phyloP scores from a whole-genome alignment of 2,797 vertebrate genomes.

The Nyctibius grandis region DNA sequence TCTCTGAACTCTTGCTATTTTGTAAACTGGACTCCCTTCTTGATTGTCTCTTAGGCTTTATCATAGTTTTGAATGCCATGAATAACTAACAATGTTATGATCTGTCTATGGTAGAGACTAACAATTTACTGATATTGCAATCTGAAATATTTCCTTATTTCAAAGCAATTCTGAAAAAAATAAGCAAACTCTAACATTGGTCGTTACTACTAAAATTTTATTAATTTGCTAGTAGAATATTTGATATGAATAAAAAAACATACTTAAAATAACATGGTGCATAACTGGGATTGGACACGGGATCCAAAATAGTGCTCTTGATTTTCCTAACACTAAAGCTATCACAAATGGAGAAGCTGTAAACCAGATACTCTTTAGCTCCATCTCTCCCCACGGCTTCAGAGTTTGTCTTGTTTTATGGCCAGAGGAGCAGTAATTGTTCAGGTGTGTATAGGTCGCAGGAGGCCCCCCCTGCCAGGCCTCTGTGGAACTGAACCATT shows the following conservation, averaged over 20 bases:
- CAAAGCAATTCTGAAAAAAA: not conserved
- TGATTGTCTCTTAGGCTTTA: not conserved
- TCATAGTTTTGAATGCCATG: not conserved
- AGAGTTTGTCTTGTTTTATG: not conserved
- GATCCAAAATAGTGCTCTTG: not conserved
- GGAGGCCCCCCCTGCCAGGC: not conserved
- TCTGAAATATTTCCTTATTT: not conserved
- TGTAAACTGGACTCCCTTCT: not conserved
- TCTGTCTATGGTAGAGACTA: not conserved
- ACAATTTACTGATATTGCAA: not conserved
- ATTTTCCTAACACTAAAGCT: not conserved
- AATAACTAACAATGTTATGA: not conserved
- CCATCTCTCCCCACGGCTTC: not conserved
- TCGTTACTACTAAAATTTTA: not conserved
- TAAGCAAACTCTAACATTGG: not conserved
- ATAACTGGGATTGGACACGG: not conserved
- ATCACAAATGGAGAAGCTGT: not conserved
- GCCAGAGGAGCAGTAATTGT: not conserved
- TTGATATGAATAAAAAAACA: not conserved
- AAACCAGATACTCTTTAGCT: not conserved
- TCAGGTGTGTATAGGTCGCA: not conserved
- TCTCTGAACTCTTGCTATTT: not conserved
- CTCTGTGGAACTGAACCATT: not conserved
- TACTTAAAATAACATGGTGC: not conserved
- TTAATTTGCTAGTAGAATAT: not conserved